A percentile compares a stretch with the other conserved stretches of the same genome.
Conservation (phyloP, 2,113 vertebrate species). For the Peromyscus leucopus region DNA sequence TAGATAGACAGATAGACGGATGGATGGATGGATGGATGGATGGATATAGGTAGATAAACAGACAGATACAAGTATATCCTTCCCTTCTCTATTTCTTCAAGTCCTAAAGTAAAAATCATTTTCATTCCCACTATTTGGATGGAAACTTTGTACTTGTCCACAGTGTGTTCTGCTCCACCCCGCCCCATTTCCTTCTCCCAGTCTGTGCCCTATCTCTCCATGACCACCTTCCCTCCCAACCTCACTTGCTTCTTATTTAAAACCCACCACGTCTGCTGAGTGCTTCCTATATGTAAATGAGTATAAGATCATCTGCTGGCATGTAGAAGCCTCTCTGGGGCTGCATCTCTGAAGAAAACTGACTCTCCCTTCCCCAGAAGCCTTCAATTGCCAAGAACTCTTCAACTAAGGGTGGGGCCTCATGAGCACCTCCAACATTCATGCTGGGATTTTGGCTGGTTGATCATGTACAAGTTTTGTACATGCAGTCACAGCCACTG, state of each 20-base stretch:
- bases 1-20: neutral
- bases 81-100: neutral
- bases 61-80: neutral
- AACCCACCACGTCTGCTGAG: neutral
- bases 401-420: neutral
- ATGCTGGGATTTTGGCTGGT: neutral
- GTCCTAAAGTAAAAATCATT: constrained; percentile 46
- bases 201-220: neutral
- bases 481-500: neutral
- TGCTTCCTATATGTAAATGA: neutral
- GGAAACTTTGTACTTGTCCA: neutral
- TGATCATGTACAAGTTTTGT: too few relatives aligned
- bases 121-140: neutral
- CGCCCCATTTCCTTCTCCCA: too few relatives aligned
- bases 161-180: neutral
- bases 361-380: neutral
- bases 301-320: neutral
- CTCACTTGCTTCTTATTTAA: neutral
- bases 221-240: neutral
- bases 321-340: neutral
- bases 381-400: neutral
- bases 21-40: neutral
- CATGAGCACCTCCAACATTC: neutral
- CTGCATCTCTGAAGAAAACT: neutral
- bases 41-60: neutral